Percentiles rank a stretch among this genome's conserved stretches.
Evolutionary conservation across 2,888 invertebrate species (phyloP).

Genomic region (Leptarthrus brevirostris): DNA sequence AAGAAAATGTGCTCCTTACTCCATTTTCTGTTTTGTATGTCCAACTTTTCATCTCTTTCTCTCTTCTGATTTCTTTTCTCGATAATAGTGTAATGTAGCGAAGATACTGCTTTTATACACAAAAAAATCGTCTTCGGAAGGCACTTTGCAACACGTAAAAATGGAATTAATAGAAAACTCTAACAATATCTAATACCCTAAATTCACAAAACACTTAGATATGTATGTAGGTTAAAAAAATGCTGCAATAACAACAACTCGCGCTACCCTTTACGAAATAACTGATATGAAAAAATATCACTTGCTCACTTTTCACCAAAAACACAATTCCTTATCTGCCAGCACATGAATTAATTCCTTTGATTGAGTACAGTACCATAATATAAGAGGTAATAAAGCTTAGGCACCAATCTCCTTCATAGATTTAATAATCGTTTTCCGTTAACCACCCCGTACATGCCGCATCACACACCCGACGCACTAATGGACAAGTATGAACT

Average conservation of each 20-base stretch:
- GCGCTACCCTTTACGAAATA: not conserved
- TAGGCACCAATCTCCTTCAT: not conserved
- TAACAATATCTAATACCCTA: not conserved
- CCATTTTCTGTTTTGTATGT: constrained; percentile 42
- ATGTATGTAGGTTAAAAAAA: not conserved
- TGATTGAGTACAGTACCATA: not conserved
- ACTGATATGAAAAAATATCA: not conserved
- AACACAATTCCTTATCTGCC: not conserved
- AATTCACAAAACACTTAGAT: constrained; percentile 8
- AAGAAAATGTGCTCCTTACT: constrained; percentile 30
- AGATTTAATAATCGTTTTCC: constrained; percentile 7
- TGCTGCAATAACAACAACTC: not conserved
- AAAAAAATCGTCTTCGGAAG: constrained; percentile 8
- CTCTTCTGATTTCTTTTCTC: constrained; percentile 27
- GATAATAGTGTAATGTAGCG: constrained; percentile 32
- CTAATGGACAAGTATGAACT: constrained; percentile 27
- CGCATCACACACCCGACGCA: constrained; percentile 38
- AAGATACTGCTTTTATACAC: constrained; percentile 14
- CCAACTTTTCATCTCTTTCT: constrained; percentile 40
- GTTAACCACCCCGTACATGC: constrained; percentile 15
- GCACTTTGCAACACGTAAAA: constrained; percentile 19
- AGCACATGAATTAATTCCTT: too few relatives aligned
- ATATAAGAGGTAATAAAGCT: not conserved
- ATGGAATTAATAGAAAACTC: constrained; percentile 12
- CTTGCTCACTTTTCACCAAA: not conserved